Percentiles rank a stretch among this genome's conserved stretches.
Conservation (phyloP, 2,888 invertebrate genomes). For the Pollenia griseotomentosa region DNA sequence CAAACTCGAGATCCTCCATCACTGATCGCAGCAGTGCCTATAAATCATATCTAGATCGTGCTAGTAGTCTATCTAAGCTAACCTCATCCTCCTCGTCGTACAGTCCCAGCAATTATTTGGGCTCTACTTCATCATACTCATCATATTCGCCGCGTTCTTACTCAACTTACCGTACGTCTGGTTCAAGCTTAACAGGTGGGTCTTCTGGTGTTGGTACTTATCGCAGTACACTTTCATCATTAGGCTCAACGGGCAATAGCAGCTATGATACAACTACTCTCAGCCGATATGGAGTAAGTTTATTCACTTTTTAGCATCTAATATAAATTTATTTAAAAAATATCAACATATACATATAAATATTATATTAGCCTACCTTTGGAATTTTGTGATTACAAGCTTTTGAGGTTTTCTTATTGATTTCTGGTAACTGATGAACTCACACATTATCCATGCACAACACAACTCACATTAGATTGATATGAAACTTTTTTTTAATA, state of each 20-base stretch:
- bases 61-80: slow-evolving; percentile 79
- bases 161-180: slow-evolving; percentile 76
- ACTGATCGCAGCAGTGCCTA: slow-evolving; percentile 78
- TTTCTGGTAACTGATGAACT: slow-evolving; percentile 63
- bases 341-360: slow-evolving; percentile 40
- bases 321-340: slow-evolving; percentile 6
- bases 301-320: slow-evolving; percentile 23
- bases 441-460: slow-evolving; percentile 54
- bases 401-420: slow-evolving; percentile 70
- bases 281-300: slow-evolving; percentile 84
- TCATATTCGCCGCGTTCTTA: slow-evolving; percentile 80
- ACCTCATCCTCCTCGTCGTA: slow-evolving; percentile 77
- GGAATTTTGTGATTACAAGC: slow-evolving; percentile 62
- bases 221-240: slow-evolving; percentile 80
- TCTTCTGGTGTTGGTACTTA: slow-evolving; percentile 79
- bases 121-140: slow-evolving; percentile 73
- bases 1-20: slow-evolving; percentile 60
- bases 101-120: slow-evolving; percentile 74
- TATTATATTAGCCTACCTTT: slow-evolving; percentile 57
- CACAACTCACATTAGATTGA: slow-evolving; percentile 47
- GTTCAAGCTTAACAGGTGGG: slow-evolving; percentile 79
- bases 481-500: slow-evolving; percentile 44
- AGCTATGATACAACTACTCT: slow-evolving; percentile 83
- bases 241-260: slow-evolving; percentile 78
- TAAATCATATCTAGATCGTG: slow-evolving; percentile 80